phyloP scores from a whole-genome alignment of 2,797 vertebrate genomes.

The Sparus aurata region DNA sequence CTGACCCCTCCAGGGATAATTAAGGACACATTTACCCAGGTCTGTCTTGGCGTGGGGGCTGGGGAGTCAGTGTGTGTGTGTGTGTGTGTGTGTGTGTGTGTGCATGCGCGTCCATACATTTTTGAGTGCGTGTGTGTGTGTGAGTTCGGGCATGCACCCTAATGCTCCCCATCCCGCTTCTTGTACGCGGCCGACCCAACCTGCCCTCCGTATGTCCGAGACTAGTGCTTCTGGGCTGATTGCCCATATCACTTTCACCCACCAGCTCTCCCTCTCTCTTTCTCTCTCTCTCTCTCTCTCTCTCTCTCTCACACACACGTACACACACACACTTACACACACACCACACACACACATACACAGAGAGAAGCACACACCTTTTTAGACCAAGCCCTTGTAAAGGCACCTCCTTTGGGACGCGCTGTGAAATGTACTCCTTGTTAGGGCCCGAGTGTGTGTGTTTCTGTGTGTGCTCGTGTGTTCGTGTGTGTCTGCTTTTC shows the following conservation, averaged over 20 bases:
- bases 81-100: slow-evolving; percentile 21
- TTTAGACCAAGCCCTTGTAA: slow-evolving; percentile 80
- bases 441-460: slow-evolving; percentile 53
- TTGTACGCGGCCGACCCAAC: slow-evolving; percentile 70
- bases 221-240: slow-evolving; percentile 77
- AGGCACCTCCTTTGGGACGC: slow-evolving; percentile 77
- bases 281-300: too few relatives aligned
- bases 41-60: slow-evolving; percentile 60
- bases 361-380: slow-evolving; percentile 70
- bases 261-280: slow-evolving; percentile 32
- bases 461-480: slow-evolving; percentile 50
- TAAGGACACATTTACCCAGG: slow-evolving; percentile 80
- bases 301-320: slow-evolving; percentile 8
- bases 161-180: slow-evolving; percentile 64
- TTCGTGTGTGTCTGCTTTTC: slow-evolving; percentile 81
- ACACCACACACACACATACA: slow-evolving; percentile 24
- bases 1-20: slow-evolving; percentile 78
- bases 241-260: slow-evolving; percentile 82
- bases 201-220: slow-evolving; percentile 76
- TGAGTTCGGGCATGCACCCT: slow-evolving; percentile 27
- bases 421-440: slow-evolving; percentile 81
- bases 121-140: background rate
- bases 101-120: background rate
- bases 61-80: slow-evolving; percentile 22
- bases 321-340: slow-evolving; percentile 9